Percentiles rank a stretch among this genome's conserved stretches.
Conservation (phyloP, 2,888 invertebrate genomes). For the Aspidapion aeneum region DNA sequence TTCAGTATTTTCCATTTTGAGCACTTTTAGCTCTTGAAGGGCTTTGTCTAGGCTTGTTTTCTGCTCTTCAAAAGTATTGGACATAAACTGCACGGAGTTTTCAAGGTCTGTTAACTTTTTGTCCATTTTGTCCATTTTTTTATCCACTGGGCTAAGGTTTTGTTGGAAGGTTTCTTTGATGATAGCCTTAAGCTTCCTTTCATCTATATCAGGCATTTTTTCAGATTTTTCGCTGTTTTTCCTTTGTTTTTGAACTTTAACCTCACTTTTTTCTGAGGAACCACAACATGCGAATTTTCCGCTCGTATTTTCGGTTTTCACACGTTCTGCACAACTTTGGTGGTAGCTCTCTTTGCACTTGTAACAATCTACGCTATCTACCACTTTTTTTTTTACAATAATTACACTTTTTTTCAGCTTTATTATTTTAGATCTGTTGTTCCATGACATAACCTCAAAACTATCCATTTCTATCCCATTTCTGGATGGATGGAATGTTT, state of each 20-base stretch:
- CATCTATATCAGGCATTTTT: slow-evolving; percentile 6
- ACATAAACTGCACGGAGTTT: slow-evolving; percentile 15
- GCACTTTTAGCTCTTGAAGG: slow-evolving; percentile 2
- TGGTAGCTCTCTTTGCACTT: background rate
- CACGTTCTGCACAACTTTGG: background rate
- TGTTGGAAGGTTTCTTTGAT: slow-evolving; percentile 3
- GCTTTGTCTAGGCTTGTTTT: slow-evolving; percentile 6
- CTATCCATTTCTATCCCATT: no score
- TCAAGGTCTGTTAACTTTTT: slow-evolving; percentile 8
- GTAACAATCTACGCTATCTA: background rate
- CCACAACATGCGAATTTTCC: background rate
- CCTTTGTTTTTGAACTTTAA: slow-evolving; percentile 1
- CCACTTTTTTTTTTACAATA: slow-evolving; percentile 8
- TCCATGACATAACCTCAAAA: no score
- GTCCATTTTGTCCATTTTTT: slow-evolving; percentile 5
- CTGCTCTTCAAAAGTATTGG: slow-evolving; percentile 12
- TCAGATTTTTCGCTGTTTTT: background rate
- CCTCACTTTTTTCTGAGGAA: slow-evolving; percentile 2
- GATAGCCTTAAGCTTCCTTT: slow-evolving; percentile 7
- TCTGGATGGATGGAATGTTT: no score
- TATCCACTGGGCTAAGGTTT: slow-evolving; percentile 8
- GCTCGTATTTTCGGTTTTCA: background rate
- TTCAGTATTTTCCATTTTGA: slow-evolving; percentile 11
- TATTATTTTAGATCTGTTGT: background rate
- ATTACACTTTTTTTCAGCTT: slow-evolving; percentile 1